These are phyloP conservation scores for Pimephales promelas DNA, from an alignment of 2,113 vertebrate species.

Conservation along the genomic window DNA sequence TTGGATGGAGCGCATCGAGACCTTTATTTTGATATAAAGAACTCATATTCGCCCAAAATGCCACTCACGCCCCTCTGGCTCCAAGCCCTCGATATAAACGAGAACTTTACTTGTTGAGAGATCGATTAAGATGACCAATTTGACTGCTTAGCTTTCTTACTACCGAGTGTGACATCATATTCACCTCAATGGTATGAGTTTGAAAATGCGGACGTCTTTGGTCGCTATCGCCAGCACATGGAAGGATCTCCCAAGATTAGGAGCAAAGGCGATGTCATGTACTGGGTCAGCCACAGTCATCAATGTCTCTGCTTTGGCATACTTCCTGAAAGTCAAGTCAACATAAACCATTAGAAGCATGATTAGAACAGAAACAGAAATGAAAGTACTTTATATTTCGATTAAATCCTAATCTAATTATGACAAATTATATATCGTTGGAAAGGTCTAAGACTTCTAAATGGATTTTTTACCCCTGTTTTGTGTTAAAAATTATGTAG, in stretches of 20 bases:
- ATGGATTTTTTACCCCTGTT: no score
- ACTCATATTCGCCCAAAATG: no score
- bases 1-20: no score
- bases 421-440: no score
- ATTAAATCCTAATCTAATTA: no score
- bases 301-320: constrained; percentile 93
- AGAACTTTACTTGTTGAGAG: background rate
- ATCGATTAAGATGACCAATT: background rate
- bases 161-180: background rate
- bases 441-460: no score
- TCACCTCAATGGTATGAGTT: constrained; percentile 91
- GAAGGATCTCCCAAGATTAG: constrained; percentile 96
- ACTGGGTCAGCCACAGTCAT: constrained; percentile 95
- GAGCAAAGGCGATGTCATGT: constrained; percentile 94
- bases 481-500: no score
- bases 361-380: no score
- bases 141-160: background rate
- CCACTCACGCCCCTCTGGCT: no score
- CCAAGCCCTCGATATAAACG: no score
- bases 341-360: constrained; percentile 8
- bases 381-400: no score
- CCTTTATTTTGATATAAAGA: no score
- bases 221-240: constrained; percentile 96
- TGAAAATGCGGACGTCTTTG: constrained; percentile 97
- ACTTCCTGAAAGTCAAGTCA: constrained; percentile 82